phyloP scores from a whole-genome alignment of 2,113 vertebrate genomes.

The Chlorocebus sabaeus region DNA sequence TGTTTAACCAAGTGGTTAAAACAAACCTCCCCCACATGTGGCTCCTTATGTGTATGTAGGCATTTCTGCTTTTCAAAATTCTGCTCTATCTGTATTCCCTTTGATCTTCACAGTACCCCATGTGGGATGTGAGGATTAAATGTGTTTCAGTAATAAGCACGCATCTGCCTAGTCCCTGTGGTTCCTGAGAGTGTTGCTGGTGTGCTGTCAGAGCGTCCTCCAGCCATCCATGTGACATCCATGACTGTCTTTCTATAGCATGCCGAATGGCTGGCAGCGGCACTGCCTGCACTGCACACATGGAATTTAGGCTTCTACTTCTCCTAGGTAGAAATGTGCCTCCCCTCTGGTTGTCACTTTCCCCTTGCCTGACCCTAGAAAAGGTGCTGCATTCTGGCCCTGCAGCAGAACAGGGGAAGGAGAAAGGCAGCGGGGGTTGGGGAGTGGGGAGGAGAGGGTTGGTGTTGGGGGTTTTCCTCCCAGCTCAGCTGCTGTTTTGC shows the following conservation, averaged over 20 bases:
- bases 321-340: not conserved
- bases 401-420: not conserved
- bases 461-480: not conserved
- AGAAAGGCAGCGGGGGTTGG: not conserved
- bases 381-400: not conserved
- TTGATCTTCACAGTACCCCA: not conserved
- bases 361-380: not conserved
- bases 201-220: not conserved
- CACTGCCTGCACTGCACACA: not conserved
- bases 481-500: not conserved
- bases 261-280: not conserved
- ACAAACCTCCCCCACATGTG: not conserved
- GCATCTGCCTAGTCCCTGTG: not conserved
- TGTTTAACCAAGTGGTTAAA: not conserved
- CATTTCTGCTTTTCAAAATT: not conserved
- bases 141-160: not conserved
- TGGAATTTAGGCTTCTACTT: not conserved
- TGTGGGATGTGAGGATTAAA: not conserved
- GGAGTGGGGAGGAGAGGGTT: not conserved
- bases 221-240: accelerated
- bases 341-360: not conserved
- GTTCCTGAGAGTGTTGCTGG: not conserved
- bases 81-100: not conserved
- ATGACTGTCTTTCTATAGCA: not conserved
- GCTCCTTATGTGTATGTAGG: no score